Conservation (phyloP, 2,113 vertebrate species). For the Jacana jacana region DNA sequence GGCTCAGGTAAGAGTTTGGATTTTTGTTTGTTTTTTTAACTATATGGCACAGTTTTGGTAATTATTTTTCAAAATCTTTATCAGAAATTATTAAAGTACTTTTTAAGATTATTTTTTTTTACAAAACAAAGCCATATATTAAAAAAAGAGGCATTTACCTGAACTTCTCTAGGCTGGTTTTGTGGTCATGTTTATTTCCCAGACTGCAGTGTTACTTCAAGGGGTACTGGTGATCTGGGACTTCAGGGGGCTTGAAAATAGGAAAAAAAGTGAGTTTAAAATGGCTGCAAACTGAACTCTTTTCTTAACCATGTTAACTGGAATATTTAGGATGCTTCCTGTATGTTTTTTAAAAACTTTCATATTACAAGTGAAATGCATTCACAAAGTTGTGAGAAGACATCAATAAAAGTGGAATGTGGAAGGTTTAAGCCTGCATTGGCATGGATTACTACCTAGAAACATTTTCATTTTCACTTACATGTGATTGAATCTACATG, state of each 20-base stretch:
- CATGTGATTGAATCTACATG: not conserved
- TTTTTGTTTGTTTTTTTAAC: conserved; percentile 75
- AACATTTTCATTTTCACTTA: not conserved
- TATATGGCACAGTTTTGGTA: conserved; percentile 77
- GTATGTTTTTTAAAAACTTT: not conserved
- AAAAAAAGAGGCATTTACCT: conserved; percentile 74
- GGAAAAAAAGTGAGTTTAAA: not conserved
- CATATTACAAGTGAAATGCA: not conserved
- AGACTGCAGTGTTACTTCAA: conserved; percentile 18
- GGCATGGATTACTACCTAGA: not conserved
- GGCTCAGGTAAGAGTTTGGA: conserved; percentile 74
- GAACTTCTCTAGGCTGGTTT: conserved; percentile 41
- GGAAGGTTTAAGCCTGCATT: not conserved
- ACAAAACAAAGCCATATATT: conserved; percentile 80
- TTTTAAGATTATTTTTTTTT: conserved; percentile 55
- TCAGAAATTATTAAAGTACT: not conserved
- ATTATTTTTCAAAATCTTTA: conserved; percentile 38
- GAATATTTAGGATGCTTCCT: not conserved
- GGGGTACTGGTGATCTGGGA: not conserved
- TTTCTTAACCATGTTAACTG: not conserved
- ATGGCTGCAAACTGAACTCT: not conserved
- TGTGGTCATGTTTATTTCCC: not conserved
- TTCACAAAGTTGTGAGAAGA: not conserved
- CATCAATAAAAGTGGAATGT: not conserved
- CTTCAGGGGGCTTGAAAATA: not conserved